Base-by-base conservation (phyloP, 1,140 invertebrate species). In the Hermatobates lingyangjiaoensis region DNA sequence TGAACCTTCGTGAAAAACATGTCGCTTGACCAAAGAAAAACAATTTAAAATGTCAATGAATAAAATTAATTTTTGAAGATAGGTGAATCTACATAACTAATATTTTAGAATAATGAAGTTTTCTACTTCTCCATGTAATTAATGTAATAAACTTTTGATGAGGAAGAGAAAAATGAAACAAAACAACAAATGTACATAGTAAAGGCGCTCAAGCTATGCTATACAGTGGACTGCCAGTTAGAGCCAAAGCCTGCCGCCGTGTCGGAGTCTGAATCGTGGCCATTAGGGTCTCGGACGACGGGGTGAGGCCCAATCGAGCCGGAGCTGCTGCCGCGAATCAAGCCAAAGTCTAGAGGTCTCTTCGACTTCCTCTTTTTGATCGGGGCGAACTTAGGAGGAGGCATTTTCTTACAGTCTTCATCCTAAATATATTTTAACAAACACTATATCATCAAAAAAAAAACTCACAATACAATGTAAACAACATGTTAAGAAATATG, bases 241-340 rank as follows among this genome's bases (percentile, higher is more conserved):
- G 77, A 76, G 58, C 81, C 81, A 60, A 86, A 86, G 1, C 83
- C 83, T 59, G 74, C 81, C n/a, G 81, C 81, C n/a, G 76, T 77
- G 58, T 86, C 83, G 0, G 81, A 84, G 60, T 83, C 80, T 1
- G 81, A 83, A 56, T 83, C 81, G 55, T 72, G 71, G 3, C 52
- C 44, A 47, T 54, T 48, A 27, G 23, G n/a, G n/a, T n/a, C 25
- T 26, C 51, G 42, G 2, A 48, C 42, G 2, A 39, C 50, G 12
- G 52, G 45, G 7, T 46, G 53, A 2, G 25, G 20, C 15, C 42
- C 21, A 27, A 38, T 55, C 14, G 47, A 34, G 34, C 45, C 12
- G 38, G 52, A 48, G 48, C 54, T 46, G 48, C 50, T 25, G 3
- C 14, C 2, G 12, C 45, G 7, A 46, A 3, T 23, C 3, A 14